These are phyloP conservation scores for Antennarius striatus DNA, from an alignment of 2,113 vertebrate genomes.

Conservation along the genomic window DNA sequence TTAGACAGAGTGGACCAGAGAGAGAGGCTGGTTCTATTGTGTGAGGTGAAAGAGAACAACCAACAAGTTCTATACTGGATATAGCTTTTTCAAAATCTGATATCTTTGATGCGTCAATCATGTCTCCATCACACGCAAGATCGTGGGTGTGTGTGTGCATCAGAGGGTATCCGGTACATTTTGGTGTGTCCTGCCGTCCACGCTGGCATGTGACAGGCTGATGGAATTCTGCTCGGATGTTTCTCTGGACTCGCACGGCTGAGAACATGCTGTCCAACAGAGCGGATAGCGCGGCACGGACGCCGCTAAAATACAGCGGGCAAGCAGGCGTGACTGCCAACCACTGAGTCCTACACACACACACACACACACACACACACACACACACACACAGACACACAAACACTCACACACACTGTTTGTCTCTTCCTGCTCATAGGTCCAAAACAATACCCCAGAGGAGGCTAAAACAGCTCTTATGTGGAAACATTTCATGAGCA, in stretches of 20 bases:
- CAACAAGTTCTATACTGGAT: neutral
- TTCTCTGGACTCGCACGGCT: slow-evolving; percentile 44
- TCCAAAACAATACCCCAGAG: slow-evolving; percentile 35
- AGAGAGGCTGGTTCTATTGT: too few relatives aligned
- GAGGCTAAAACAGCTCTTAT: slow-evolving; percentile 25
- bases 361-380: slow-evolving; percentile 14
- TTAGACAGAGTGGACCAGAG: too few relatives aligned
- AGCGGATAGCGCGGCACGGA: slow-evolving; percentile 50
- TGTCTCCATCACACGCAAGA: too few relatives aligned
- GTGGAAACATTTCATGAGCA: slow-evolving; percentile 53
- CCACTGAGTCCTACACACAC: slow-evolving; percentile 24
- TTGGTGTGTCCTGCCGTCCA: slow-evolving; percentile 41
- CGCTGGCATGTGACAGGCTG: slow-evolving; percentile 59
- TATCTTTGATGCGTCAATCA: too few relatives aligned
- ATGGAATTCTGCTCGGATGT: slow-evolving; percentile 73
- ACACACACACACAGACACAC: slow-evolving; percentile 11
- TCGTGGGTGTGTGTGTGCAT: slow-evolving; percentile 9
- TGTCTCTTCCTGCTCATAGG: slow-evolving; percentile 51
- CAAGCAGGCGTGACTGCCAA: slow-evolving; percentile 57
- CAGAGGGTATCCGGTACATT: slow-evolving; percentile 39
- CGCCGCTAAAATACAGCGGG: slow-evolving; percentile 52
- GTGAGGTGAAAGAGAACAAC: too few relatives aligned
- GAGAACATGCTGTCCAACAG: slow-evolving; percentile 70
- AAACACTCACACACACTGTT: slow-evolving; percentile 24
- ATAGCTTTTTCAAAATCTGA: neutral